A percentile compares a stretch with the other conserved stretches of the same genome.
phyloP scores from a whole-genome alignment of 1,140 invertebrate species.

The Globodera rostochiensis region DNA sequence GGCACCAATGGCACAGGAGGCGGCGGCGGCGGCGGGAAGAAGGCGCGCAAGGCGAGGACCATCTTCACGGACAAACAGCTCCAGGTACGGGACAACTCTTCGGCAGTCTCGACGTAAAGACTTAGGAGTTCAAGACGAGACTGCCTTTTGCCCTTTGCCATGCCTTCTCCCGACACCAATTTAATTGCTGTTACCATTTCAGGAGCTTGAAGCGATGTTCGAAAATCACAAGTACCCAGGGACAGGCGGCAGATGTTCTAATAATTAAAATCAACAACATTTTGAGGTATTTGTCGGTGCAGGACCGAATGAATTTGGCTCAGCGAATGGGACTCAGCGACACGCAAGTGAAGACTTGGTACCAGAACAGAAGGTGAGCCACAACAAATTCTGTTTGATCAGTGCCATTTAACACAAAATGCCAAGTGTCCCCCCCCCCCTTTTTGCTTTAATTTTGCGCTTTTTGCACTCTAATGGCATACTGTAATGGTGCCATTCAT shows the following conservation, averaged over 20 bases:
- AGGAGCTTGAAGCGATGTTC: conserved; percentile 89
- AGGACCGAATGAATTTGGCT: conserved; percentile 95
- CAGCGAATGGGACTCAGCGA: conserved; percentile 92
- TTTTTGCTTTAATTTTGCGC: conserved; percentile 5
- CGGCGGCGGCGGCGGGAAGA: conserved; percentile 72
- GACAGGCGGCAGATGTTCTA: not conserved
- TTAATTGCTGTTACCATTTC: not conserved
- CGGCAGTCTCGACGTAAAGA: not conserved
- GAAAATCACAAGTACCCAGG: conserved; percentile 80
- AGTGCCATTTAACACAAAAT: not conserved
- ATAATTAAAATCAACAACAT: not conserved
- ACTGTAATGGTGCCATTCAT: conserved; percentile 14
- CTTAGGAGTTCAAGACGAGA: too few relatives aligned
- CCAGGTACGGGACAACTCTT: conserved; percentile 46
- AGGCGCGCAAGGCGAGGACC: conserved; percentile 92
- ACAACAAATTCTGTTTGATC: conserved; percentile 9
- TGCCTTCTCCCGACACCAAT: not conserved
- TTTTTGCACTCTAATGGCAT: not conserved
- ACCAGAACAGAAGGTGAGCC: conserved; percentile 91
- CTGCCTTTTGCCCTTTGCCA: too few relatives aligned
- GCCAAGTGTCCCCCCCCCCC: not conserved
- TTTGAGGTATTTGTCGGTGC: conserved; percentile 83
- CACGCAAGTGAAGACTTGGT: conserved; percentile 99
- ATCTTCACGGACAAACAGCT: conserved; percentile 98
- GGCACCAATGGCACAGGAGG: not conserved